phyloP scores from a whole-genome alignment of 2,797 vertebrate species.

The Adelosebastes latens region DNA sequence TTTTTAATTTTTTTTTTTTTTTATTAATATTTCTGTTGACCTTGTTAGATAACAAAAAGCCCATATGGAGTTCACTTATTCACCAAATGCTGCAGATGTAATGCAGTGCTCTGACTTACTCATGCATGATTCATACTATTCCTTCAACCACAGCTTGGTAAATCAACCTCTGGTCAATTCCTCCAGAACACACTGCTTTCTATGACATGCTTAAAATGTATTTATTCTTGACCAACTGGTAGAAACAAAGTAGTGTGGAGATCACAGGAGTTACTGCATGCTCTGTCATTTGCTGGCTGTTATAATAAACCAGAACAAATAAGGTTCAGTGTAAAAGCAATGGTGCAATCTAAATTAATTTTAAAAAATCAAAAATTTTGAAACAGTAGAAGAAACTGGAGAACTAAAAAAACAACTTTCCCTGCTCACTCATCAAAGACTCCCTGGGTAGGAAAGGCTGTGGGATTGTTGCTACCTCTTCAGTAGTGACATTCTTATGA shows the following conservation, averaged over 20 bases:
- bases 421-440: not conserved
- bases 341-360: not conserved
- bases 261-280: not conserved
- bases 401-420: not conserved
- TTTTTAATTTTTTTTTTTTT: not conserved
- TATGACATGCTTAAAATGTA: not conserved
- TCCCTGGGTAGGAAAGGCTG: not conserved
- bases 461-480: not conserved
- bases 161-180: not conserved
- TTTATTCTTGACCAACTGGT: not conserved
- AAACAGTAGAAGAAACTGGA: not conserved
- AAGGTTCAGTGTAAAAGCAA: not conserved
- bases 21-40: not conserved
- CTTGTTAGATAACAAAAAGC: not conserved
- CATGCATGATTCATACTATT: not conserved
- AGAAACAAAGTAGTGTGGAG: not conserved
- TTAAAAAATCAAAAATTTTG: not conserved
- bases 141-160: not conserved
- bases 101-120: not conserved
- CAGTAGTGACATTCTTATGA: not conserved
- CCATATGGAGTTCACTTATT: not conserved
- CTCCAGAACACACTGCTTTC: not conserved
- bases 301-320: not conserved
- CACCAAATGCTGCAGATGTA: not conserved
- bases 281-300: not conserved